Base-by-base conservation (phyloP, 1,140 invertebrate species). In the Laupala kohalensis region DNA sequence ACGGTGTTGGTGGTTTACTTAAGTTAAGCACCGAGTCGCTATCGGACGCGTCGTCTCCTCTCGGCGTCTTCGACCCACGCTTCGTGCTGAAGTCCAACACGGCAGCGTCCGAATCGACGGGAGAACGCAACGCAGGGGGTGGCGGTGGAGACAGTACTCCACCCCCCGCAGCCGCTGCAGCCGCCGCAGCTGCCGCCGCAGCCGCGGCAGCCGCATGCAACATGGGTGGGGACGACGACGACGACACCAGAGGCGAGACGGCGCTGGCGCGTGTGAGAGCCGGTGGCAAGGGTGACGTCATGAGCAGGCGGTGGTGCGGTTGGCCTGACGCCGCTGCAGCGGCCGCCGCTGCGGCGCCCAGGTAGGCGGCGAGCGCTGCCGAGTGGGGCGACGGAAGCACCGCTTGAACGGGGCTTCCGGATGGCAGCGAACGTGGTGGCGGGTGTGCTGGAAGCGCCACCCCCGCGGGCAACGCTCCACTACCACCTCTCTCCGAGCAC, bases 11-110 rank as follows among this genome's bases (percentile, higher is more conserved):
- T 3, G 84, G 81, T 76, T 90, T 89, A 73, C 86, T 89, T 12
- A 90, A 81, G 76, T 91, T 90, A 24, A 89, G 81, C 24, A 85
- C 88, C 75, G 89, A 84, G 73, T 86, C 85, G 30, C 81, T 81
- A 12, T 88, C 87, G 62, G 85, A 85, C 19, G 88, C 85, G 71
- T 81, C 80, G 28, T 69, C 37, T 19, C 27, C 19, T 23, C 53
- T 24, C 23, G 37, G 15, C 5, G 66, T 27, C 24, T 63, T 70
- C 29, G 4, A 37, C 74, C 80, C 24, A 79, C 83, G 84, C 72
- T 89, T 84, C 67, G 89, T 88, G 79, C 91, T 93, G 74, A 94
- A 93, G 77, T 93, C 92, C 25, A 93, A 80, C 2, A 89, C 89
- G 3, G 85, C 85, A 0, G 83, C 72, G 63, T 83, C 81, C 67